Base-by-base conservation (phyloP, 1,140 invertebrate species). In the Antheraea mylitta region DNA sequence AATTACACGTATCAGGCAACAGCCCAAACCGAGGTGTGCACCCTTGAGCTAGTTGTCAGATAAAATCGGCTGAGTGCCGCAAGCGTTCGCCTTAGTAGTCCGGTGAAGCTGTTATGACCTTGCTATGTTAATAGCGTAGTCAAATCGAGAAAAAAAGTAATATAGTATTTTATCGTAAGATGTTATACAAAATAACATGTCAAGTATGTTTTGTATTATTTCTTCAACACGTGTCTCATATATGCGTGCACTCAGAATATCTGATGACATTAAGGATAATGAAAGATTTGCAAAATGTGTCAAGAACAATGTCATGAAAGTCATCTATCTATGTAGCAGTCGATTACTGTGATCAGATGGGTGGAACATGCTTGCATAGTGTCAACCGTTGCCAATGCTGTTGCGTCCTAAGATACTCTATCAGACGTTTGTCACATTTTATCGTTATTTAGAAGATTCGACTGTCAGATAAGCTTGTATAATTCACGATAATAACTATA, bases 371-470 rank as follows among this genome's bases (percentile, higher is more conserved):
- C 18, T 19, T 11, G 18, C 5, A 13, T 3, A 19, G 36, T 63
- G 61, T 63, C 13, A 16, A 8, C 9, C 4, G 18, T 4, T 19
- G 59, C 30, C 18, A 61, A 9, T 53, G 16, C 11, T 53, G 45
- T 53, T 53, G 0, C 45, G 45, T 22, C 59, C 16, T 61, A 5
- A 22, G 61, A 63, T 63, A 53, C 9, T 64, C 0, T 64, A 64
- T 64, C 63, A 4, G 63, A 64, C 63, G 42, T 64, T 64, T 64
- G 63, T 37, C 63, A 64, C 18, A 9, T 10, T 3, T 38, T 64
- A 64, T 64, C 63, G 37, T 18, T 18, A 18, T 16, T 48, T 22
- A 3, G 7, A 45, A 64, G 5, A 53, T 53, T 10, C 38, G n/a
- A 6, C 18, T 64, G 62, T 64, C 22, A 7, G 63, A 64, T 63